Base-by-base conservation (phyloP, 2,113 vertebrate species). In the Clarias batrachus region DNA sequence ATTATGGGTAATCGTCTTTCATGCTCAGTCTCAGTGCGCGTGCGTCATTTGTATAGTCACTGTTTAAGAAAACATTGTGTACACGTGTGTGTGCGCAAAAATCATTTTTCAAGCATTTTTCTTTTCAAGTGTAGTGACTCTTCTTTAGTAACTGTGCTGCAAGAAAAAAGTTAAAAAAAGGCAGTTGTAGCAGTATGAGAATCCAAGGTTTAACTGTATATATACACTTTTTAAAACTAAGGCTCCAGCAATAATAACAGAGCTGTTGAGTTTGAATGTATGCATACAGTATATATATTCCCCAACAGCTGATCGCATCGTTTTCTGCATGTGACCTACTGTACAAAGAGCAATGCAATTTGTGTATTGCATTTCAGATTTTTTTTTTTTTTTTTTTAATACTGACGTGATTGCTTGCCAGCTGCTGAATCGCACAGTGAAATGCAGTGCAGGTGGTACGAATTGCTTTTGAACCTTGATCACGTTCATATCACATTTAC, bases 331-430 rank as follows among this genome's bases (percentile, higher is more conserved):
- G 25, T 27, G 74, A 27, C 14, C 16, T 27, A 41, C 41, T 41
- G 41, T 41, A 77, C 3, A n/a, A 78, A 33, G 37, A 80, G 56
- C 19, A 60, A 60, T 59, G 77, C 77, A 80, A 21, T 80, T 30
- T 80, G 54, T 60, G 54, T 80, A 81, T 62, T 81, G 30, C 78
- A 37, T 59, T 57, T 80, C 12, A 33, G 25, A 25, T 86, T 57
- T 57, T 65, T 1, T 5, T 27, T 21, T 56, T 17, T 93, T 60
- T 89, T 93, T 98, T 63, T 96, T 96, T n/a, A 65, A 93, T 97
- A 89, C 95, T 92, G 92, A 62, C 37, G 78, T 81, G 77, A 79
- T 62, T 81, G 78, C 57, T 81, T 59, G 57, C 60, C 27, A 23
- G 30, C 30, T 19, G 2, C 41, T 3, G 33, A 62, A 23, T 25